phyloP scores from a whole-genome alignment of 2,113 vertebrate genomes.

The Saguinus midas region DNA sequence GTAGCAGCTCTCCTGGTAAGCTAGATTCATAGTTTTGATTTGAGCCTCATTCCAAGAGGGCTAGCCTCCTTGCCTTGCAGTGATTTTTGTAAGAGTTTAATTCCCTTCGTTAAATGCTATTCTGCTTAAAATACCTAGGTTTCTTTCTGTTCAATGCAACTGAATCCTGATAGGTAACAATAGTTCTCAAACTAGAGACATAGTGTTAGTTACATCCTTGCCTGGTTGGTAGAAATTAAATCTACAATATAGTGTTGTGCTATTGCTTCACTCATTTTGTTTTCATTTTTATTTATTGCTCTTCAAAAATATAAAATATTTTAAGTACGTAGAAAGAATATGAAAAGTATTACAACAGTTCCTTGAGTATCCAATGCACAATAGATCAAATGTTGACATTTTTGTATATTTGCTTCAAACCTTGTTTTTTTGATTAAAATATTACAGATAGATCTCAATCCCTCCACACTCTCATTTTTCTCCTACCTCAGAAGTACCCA shows the following conservation, averaged over 20 bases:
- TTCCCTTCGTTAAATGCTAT: background rate
- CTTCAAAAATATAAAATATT: conserved; percentile 8
- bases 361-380: background rate
- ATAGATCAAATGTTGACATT: background rate
- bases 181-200: background rate
- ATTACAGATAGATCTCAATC: background rate
- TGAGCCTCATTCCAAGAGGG: background rate
- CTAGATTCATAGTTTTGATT: background rate
- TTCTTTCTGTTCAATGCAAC: background rate
- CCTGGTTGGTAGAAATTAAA: background rate
- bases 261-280: background rate
- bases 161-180: background rate
- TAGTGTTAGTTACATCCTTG: background rate
- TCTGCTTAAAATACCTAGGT: background rate
- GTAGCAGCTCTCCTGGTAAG: background rate
- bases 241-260: background rate
- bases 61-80: background rate
- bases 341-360: background rate
- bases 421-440: background rate
- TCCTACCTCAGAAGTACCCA: background rate
- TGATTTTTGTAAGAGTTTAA: background rate
- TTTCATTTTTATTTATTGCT: background rate
- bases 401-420: background rate
- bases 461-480: background rate
- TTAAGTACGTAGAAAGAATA: background rate